A percentile compares a stretch with the other conserved stretches of the same genome.
phyloP scores from a whole-genome alignment of 2,888 invertebrate species.

The Synanthedon formicaeformis region DNA sequence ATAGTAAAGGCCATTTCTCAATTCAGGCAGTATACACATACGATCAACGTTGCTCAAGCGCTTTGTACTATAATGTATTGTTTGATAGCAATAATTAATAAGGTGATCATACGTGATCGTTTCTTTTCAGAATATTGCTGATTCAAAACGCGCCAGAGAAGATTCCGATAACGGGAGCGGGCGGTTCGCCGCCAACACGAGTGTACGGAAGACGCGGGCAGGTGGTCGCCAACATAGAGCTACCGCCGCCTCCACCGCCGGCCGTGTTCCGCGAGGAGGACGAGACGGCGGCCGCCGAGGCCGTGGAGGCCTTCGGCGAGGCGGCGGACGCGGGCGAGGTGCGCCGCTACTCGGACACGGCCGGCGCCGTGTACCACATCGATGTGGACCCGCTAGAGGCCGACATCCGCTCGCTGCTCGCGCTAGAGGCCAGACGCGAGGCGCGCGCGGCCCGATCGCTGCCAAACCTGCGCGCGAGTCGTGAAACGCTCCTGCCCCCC shows the following conservation, averaged over 20 bases:
- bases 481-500: constrained; percentile 70
- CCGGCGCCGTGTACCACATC: constrained; percentile 59
- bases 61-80: too few species aligned
- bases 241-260: constrained; percentile 29
- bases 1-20: too few species aligned
- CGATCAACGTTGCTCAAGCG: too few species aligned
- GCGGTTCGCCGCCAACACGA: constrained; percentile 70
- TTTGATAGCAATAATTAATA: too few species aligned
- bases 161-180: constrained; percentile 62
- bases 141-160: constrained; percentile 94
- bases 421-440: constrained; percentile 59
- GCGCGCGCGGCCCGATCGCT: constrained; percentile 67
- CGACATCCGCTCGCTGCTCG: constrained; percentile 50
- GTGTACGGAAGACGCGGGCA: constrained; percentile 47
- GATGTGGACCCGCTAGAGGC: constrained; percentile 58
- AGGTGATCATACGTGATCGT: too few species aligned
- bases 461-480: constrained; percentile 79
- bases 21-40: too few species aligned
- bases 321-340: constrained; percentile 19
- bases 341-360: constrained; percentile 27
- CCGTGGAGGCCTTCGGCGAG: constrained; percentile 47
- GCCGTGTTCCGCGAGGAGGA: constrained; percentile 53
- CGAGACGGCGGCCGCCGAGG: constrained; percentile 65
- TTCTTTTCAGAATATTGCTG: constrained; percentile 79
- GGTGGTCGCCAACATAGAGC: constrained; percentile 75